Evolutionary conservation across 1,140 invertebrate species (phyloP).

Genomic region (Drosophila pseudoobscura): DNA sequence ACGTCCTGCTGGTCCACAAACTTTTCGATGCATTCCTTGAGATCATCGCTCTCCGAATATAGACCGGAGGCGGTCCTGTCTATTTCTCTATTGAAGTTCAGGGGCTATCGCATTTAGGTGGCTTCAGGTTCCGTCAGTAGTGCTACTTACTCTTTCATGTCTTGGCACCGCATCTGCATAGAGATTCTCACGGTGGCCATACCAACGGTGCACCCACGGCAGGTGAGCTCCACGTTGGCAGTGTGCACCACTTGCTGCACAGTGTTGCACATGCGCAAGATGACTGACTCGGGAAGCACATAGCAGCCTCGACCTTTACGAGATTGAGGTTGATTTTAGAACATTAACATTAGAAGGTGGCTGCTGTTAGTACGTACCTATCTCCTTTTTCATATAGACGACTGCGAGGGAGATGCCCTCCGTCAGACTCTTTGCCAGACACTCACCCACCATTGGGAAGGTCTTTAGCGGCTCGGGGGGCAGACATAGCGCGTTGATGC

Average conservation of each 20-base stretch:
- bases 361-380: slow-evolving; percentile 28
- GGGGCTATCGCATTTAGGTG: slow-evolving; percentile 46
- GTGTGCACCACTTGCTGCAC: slow-evolving; percentile 39
- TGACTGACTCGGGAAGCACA: slow-evolving; percentile 34
- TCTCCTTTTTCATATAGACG: slow-evolving; percentile 53
- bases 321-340: too few species aligned
- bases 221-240: slow-evolving; percentile 56
- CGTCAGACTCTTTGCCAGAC: slow-evolving; percentile 38
- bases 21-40: slow-evolving; percentile 2
- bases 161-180: slow-evolving; percentile 51
- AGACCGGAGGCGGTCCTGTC: slow-evolving; percentile 4
- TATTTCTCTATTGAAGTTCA: slow-evolving; percentile 70
- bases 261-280: slow-evolving; percentile 30
- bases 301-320: slow-evolving; percentile 54
- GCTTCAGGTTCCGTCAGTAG: slow-evolving; percentile 43
- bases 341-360: background rate
- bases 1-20: slow-evolving; percentile 25
- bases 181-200: slow-evolving; percentile 44
- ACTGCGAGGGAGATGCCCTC: slow-evolving; percentile 49
- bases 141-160: slow-evolving; percentile 61
- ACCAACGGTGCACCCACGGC: slow-evolving; percentile 65
- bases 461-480: slow-evolving; percentile 18
- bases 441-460: slow-evolving; percentile 48
- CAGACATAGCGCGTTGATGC: slow-evolving; percentile 59
- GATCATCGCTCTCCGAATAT: slow-evolving; percentile 17